Percentiles rank a stretch among this genome's conserved stretches.
Evolutionary conservation across 2,113 vertebrate species (phyloP).

Genomic region (Hemicordylus capensis): DNA sequence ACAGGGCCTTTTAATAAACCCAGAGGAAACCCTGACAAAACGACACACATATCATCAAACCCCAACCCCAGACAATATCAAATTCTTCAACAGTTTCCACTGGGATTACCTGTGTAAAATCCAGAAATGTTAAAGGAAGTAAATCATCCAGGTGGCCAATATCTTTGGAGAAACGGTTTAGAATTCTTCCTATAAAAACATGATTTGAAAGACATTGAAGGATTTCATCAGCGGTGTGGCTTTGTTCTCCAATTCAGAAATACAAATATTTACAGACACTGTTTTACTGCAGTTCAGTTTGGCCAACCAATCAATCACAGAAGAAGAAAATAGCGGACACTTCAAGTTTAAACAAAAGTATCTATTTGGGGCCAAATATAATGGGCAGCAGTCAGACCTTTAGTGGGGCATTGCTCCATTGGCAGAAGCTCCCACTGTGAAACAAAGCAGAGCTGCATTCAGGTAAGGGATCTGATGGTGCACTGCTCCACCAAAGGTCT

Average conservation of each 20-base stretch:
- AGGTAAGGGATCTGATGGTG: no score
- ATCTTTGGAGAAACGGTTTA: conserved; percentile 96
- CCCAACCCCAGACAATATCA: conserved; percentile 34
- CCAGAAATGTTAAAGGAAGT: conserved; percentile 89
- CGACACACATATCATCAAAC: conserved; percentile 70
- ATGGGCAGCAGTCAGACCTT: no score
- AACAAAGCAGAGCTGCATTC: no score
- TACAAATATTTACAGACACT: not conserved
- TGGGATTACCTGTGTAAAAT: conserved; percentile 92
- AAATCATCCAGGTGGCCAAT: conserved; percentile 93
- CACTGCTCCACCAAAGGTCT: no score
- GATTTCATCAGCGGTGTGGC: conserved; percentile 14
- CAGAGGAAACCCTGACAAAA: conserved; percentile 81
- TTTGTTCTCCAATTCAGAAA: not conserved
- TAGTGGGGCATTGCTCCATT: no score
- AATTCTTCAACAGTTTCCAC: conserved; percentile 46
- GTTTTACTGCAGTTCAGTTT: conserved; percentile 20
- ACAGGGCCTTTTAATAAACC: conserved; percentile 81
- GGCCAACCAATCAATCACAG: conserved; percentile 34
- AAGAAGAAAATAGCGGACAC: conserved; percentile 41
- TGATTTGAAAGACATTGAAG: conserved; percentile 54
- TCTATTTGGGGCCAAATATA: not conserved
- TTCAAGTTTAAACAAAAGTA: conserved; percentile 34
- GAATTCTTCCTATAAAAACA: conserved; percentile 84
- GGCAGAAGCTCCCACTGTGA: no score